Percentiles rank a stretch among this genome's conserved stretches.
Conservation (phyloP, 2,113 vertebrate genomes). For the Lophotis ruficrista region DNA sequence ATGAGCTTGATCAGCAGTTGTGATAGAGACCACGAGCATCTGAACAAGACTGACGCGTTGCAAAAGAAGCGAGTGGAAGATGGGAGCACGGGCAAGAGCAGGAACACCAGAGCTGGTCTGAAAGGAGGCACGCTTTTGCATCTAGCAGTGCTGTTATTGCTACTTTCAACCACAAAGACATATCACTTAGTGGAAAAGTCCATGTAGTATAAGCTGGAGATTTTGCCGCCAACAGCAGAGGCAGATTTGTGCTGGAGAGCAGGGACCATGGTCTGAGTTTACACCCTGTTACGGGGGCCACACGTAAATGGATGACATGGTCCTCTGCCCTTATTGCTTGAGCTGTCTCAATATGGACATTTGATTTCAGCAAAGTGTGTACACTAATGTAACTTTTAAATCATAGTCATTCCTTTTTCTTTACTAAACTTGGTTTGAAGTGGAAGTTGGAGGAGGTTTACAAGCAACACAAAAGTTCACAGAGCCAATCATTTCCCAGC, state of each 20-base stretch:
- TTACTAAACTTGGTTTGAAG: not conserved
- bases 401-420: not conserved
- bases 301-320: not conserved
- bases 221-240: rapidly evolving
- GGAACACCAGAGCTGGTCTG: not conserved
- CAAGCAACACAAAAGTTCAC: not conserved
- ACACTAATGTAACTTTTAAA: not conserved
- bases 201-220: not conserved
- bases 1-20: rapidly evolving
- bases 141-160: not conserved
- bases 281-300: not conserved
- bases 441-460: not conserved
- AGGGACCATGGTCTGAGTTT: not conserved
- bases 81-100: not conserved
- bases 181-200: not conserved
- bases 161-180: not conserved
- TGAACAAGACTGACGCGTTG: rapidly evolving
- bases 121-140: not conserved
- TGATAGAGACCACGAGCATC: rapidly evolving
- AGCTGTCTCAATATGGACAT: not conserved
- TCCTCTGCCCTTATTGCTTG: not conserved
- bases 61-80: not conserved
- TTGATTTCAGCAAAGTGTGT: not conserved
- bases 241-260: not conserved
- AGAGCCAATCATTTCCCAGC: not conserved